phyloP scores from a whole-genome alignment of 1,140 invertebrate species.

The Bombyx mandarina region DNA sequence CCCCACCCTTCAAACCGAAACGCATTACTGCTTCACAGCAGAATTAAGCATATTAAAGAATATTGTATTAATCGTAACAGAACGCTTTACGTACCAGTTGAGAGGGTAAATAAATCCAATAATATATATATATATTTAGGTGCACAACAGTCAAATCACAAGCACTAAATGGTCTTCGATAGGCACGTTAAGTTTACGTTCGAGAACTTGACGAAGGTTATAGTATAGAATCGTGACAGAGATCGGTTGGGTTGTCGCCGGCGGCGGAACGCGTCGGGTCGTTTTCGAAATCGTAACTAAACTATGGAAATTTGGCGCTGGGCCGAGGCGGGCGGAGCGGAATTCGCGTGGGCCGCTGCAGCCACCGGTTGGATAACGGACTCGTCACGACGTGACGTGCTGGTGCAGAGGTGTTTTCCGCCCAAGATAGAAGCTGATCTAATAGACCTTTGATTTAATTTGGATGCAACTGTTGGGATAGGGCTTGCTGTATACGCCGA shows the following conservation, averaged over 20 bases:
- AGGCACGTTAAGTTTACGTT: conserved; percentile 19
- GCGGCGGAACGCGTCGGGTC: conserved; percentile 68
- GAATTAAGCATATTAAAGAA: no score
- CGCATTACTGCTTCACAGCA: no score
- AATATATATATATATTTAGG: conserved; percentile 27
- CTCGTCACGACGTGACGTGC: conserved; percentile 47
- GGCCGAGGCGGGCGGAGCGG: conserved; percentile 53
- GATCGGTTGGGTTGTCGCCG: conserved; percentile 49
- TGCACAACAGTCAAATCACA: conserved; percentile 42
- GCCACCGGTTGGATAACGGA: conserved; percentile 47
- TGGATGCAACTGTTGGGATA: conserved; percentile 13
- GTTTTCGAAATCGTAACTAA: conserved; percentile 71
- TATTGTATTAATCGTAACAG: no score
- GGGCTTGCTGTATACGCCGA: not conserved
- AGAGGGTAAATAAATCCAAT: conserved; percentile 42
- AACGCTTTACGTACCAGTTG: conserved; percentile 30
- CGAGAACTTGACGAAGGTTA: conserved; percentile 51
- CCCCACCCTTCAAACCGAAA: no score
- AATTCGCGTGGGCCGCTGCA: conserved; percentile 58
- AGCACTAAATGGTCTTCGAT: conserved; percentile 24
- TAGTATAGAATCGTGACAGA: conserved; percentile 44
- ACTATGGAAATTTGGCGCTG: conserved; percentile 63
- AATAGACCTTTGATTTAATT: conserved; percentile 16
- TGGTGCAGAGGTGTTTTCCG: conserved; percentile 67
- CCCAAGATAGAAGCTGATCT: conserved; percentile 62